Evolutionary conservation across 1,140 invertebrate genomes (phyloP).

Genomic region (Bilobella aurantiaca): DNA sequence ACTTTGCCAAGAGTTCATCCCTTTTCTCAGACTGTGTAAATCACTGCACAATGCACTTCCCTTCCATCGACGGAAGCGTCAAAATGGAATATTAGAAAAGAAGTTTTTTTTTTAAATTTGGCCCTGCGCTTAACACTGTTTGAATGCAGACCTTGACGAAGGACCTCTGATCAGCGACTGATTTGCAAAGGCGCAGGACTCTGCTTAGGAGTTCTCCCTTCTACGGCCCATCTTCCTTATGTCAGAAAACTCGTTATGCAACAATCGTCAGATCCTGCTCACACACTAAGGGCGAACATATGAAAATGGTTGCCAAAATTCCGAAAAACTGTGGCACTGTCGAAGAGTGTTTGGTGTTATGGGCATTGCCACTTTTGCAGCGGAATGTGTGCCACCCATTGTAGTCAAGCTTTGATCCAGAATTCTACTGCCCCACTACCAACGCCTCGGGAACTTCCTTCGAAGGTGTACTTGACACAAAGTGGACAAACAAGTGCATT

Average conservation of each 20-base stretch:
- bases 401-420: background rate
- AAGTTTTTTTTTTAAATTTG: too few species aligned
- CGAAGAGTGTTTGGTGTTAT: too few species aligned
- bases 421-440: background rate
- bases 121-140: too few species aligned
- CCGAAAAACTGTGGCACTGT: too few species aligned
- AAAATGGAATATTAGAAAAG: too few species aligned
- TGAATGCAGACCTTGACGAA: background rate
- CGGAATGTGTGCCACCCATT: background rate
- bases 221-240: background rate
- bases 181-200: background rate
- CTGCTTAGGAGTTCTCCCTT: too few species aligned
- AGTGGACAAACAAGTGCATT: background rate
- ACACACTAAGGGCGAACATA: constrained; percentile 1
- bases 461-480: background rate
- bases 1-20: too few species aligned
- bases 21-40: too few species aligned
- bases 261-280: constrained; percentile 5
- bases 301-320: too few species aligned
- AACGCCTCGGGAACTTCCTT: too few species aligned
- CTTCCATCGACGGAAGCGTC: too few species aligned
- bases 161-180: background rate
- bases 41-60: too few species aligned
- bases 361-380: background rate
- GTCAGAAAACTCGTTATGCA: constrained; percentile 7